Evolutionary conservation across 2,113 vertebrate species (phyloP), one percentile per base, ranked within the genome.

Genomic region (Illadopsis cleaveri): DNA sequence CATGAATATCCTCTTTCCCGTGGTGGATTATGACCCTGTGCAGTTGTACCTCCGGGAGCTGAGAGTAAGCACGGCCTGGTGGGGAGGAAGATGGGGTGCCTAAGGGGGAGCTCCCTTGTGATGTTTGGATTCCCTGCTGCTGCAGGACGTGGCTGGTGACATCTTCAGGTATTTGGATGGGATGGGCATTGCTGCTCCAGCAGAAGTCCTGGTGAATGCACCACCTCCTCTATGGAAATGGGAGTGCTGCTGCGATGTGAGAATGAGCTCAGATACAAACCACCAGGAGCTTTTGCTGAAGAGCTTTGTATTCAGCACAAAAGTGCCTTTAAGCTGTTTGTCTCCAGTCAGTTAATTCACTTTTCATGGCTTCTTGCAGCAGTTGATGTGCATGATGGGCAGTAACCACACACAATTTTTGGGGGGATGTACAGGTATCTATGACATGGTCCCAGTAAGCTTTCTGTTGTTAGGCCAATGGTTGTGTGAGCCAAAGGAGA

Each of bases 1-100:
- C 1, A 12, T 40, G 17, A 96, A 97, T 3, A 96, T 98, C 48
- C 96, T 98, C 22, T 97, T 99, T 38, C 99, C 99, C 1, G 99
- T 99, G 47, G 97, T 99, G 33, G 98, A 98, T 96, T 99, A 98
- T 42, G 98, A 99, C 95, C 99, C 99, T 1, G 99, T 98, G 35
- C 96, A 98, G 82, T 96, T 97, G 64, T 99, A 99, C 89, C 97
- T 99, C n/a, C 94, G 77, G 31, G 99, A 99, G 93, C 98, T 99
- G 86, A 98, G 98, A 69, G 99, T 99, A 96, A 98, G 99, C 91
- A 31, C 0, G 1, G 40, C 21, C 31, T 3, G 2, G 2, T 40
- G 22, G 50, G 19, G 28, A 44, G 10, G 24, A 7, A 37, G 15
- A 23, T 20, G 22, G 20, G 12, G 3, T 53, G 8, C 12, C 35